These are phyloP conservation scores for Amblyornis subalaris DNA, from an alignment of 2,113 vertebrate species.

Conservation along the genomic window DNA sequence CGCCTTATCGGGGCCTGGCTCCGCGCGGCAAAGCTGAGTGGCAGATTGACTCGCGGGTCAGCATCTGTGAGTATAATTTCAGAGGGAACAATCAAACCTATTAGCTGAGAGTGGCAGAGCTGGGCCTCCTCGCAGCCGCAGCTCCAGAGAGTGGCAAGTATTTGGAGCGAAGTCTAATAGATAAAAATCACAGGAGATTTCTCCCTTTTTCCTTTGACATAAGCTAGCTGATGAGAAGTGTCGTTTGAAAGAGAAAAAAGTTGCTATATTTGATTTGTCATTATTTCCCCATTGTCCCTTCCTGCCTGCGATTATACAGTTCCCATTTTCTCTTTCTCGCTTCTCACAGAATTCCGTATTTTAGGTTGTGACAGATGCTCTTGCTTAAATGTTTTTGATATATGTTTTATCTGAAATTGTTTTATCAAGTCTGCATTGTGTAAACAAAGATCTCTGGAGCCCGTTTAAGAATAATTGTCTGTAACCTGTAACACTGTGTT, in stretches of 20 bases:
- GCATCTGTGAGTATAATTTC: neutral
- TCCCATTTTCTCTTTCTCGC: neutral
- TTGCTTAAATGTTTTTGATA: neutral
- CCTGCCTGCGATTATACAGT: neutral
- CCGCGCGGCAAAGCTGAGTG: neutral
- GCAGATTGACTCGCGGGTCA: neutral
- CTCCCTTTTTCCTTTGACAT: neutral
- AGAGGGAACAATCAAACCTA: neutral
- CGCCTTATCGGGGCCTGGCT: neutral
- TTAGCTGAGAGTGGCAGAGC: constrained; percentile 23
- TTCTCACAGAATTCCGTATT: neutral
- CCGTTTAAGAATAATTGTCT: neutral
- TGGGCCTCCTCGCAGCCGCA: neutral
- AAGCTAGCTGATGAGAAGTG: constrained; percentile 3
- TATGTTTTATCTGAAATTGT: neutral
- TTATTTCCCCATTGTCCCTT: constrained; percentile 13
- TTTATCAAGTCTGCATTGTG: neutral
- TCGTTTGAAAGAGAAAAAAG: neutral
- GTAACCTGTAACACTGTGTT: neutral
- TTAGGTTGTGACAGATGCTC: neutral
- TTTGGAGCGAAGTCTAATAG: constrained; percentile 29
- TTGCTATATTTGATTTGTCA: constrained; percentile 14
- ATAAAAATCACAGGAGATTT: neutral
- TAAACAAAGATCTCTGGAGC: neutral
- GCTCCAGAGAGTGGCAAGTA: neutral